Conservation (phyloP, 2,888 invertebrate species). For the Tanypteryx hageni region DNA sequence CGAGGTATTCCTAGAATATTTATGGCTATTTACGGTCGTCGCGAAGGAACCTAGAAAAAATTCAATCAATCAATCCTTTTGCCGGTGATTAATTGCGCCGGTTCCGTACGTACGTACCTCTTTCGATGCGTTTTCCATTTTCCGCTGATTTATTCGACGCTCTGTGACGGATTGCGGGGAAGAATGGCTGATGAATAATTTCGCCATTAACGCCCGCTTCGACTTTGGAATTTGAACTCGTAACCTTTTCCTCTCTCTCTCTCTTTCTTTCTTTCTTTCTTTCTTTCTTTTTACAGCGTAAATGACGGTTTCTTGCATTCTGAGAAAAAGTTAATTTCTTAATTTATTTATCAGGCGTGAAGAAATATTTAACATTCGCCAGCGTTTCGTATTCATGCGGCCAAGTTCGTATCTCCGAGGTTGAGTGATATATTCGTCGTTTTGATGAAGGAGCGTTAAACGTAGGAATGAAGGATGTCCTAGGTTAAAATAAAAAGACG, state of each 20-base stretch:
- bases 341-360: too few relatives aligned
- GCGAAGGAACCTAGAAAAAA: not conserved
- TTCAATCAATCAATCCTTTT: conserved; percentile 5
- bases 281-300: too few relatives aligned
- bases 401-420: too few relatives aligned
- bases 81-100: conserved; percentile 9
- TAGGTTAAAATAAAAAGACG: too few relatives aligned
- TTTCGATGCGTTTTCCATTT: not conserved
- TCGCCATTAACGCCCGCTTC: not conserved
- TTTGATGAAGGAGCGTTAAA: too few relatives aligned
- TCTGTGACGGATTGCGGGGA: not conserved
- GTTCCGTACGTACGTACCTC: not conserved
- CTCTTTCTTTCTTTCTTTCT: not conserved
- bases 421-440: too few relatives aligned
- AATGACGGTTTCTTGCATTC: too few relatives aligned
- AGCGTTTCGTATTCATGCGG: too few relatives aligned
- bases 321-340: too few relatives aligned
- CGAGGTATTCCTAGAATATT: not conserved
- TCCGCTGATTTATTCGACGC: conserved; percentile 4
- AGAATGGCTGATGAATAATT: not conserved
- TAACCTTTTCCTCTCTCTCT: not conserved
- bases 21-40: not conserved
- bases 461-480: too few relatives aligned
- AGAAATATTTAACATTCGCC: too few relatives aligned
- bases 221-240: not conserved